These are phyloP conservation scores for Brachyistius frenatus DNA, from an alignment of 2,113 vertebrate genomes.

Conservation along the genomic window DNA sequence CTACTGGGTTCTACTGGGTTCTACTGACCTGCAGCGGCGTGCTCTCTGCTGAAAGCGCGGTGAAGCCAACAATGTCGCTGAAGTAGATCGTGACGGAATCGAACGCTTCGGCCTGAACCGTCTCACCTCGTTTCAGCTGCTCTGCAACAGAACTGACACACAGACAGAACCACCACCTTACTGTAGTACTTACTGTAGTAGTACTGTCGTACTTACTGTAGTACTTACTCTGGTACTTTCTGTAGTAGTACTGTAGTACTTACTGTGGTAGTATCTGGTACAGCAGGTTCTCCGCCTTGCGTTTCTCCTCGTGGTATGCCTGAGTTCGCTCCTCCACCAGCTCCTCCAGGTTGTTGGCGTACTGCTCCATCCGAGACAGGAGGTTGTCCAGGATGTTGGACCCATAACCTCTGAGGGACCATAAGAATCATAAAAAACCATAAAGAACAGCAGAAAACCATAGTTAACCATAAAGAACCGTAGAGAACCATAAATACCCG, in stretches of 20 bases:
- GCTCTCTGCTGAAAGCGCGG: conserved; percentile 90
- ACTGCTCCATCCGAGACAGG: conserved; percentile 93
- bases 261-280: conserved; percentile 95
- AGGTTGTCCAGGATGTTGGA: conserved; percentile 94
- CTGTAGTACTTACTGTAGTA: background rate
- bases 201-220: background rate
- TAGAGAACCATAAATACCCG: no score
- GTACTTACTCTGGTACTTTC: background rate
- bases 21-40: conserved; percentile 89
- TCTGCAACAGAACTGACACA: conserved; percentile 90
- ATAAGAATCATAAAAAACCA: no score
- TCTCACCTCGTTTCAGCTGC: conserved; percentile 92
- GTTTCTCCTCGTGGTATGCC: conserved; percentile 94
- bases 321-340: conserved; percentile 93
- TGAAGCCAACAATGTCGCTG: conserved; percentile 95
- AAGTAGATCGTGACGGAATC: conserved; percentile 96
- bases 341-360: conserved; percentile 94
- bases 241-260: conserved; percentile 45
- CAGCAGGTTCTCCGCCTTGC: conserved; percentile 90
- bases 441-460: no score
- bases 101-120: conserved; percentile 92
- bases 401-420: conserved; percentile 85
- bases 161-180: conserved; percentile 10
- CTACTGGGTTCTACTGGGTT: background rate
- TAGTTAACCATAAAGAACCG: no score